These are phyloP conservation scores for Dasypogon diadema DNA, from an alignment of 2,888 invertebrate genomes.

Conservation along the genomic window DNA sequence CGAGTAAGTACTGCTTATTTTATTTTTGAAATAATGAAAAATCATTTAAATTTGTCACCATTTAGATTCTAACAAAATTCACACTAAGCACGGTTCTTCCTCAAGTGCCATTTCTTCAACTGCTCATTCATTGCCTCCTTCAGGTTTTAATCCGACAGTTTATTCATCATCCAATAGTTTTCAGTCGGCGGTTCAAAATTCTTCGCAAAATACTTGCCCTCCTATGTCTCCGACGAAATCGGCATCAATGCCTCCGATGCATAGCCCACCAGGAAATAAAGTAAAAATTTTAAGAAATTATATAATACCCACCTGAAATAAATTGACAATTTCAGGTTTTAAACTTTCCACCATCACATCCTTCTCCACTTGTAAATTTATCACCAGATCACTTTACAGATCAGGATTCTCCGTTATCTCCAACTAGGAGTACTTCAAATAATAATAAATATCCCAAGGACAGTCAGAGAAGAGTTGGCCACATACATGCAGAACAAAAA, in stretches of 20 bases:
- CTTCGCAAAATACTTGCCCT: conserved; percentile 58
- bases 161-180: conserved; percentile 43
- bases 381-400: conserved; percentile 67
- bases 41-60: not conserved
- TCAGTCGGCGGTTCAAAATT: conserved; percentile 54
- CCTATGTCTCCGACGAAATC: conserved; percentile 66
- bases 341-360: conserved; percentile 61
- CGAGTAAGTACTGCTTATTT: conserved; percentile 57
- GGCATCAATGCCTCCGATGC: conserved; percentile 63
- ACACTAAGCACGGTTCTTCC: conserved; percentile 60
- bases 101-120: conserved; percentile 61
- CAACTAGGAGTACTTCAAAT: conserved; percentile 62
- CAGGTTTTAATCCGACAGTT: conserved; percentile 51
- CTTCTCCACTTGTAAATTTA: conserved; percentile 54
- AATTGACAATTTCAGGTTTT: conserved; percentile 59
- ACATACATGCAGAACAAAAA: conserved; percentile 96
- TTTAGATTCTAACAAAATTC: conserved; percentile 49
- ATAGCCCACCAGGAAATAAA: conserved; percentile 63
- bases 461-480: conserved; percentile 84
- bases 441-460: conserved; percentile 71
- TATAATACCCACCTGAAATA: not conserved
- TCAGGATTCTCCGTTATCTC: conserved; percentile 73
- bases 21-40: not conserved
- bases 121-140: conserved; percentile 51
- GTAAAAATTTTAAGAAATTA: too few relatives aligned